These are phyloP conservation scores for Labeo catla DNA, from an alignment of 2,113 vertebrate genomes.

Conservation along the genomic window DNA sequence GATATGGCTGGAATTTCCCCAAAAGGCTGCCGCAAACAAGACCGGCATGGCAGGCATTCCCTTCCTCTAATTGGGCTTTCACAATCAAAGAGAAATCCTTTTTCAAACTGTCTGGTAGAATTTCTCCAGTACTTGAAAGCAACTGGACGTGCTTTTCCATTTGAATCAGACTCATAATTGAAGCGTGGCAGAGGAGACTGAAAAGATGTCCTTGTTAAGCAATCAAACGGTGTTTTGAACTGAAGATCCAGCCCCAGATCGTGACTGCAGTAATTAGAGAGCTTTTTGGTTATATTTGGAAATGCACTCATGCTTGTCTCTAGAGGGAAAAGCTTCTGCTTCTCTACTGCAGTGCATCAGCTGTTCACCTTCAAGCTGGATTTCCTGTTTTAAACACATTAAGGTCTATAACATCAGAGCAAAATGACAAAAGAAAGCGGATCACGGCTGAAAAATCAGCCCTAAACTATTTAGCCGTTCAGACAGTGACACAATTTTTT, in stretches of 20 bases:
- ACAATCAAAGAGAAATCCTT: slow-evolving; percentile 44
- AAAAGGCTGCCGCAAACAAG: slow-evolving; percentile 52
- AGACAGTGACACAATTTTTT: not conserved
- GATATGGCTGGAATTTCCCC: slow-evolving; percentile 63
- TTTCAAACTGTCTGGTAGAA: slow-evolving; percentile 8
- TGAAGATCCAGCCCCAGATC: slow-evolving; percentile 44
- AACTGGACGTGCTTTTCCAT: slow-evolving; percentile 26
- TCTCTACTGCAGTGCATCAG: slow-evolving; percentile 19
- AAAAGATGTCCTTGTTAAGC: slow-evolving; percentile 38
- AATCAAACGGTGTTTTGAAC: slow-evolving; percentile 36
- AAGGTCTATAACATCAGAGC: slow-evolving; percentile 14
- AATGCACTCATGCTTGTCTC: slow-evolving; percentile 45
- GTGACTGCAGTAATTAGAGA: slow-evolving; percentile 57
- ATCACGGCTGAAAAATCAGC: not conserved
- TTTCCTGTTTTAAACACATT: slow-evolving; percentile 35
- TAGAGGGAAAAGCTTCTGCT: slow-evolving; percentile 30
- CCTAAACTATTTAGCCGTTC: not conserved
- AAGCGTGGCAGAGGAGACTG: slow-evolving; percentile 41
- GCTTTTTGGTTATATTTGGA: slow-evolving; percentile 52
- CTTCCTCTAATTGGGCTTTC: slow-evolving; percentile 57
- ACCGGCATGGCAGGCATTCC: slow-evolving; percentile 52
- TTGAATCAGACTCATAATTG: slow-evolving; percentile 35
- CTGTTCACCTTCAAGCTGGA: slow-evolving; percentile 41
- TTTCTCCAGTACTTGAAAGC: slow-evolving; percentile 30
- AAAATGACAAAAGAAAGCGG: not conserved